Evolutionary conservation across 2,888 invertebrate species (phyloP).

Genomic region (Melolontha melolontha): DNA sequence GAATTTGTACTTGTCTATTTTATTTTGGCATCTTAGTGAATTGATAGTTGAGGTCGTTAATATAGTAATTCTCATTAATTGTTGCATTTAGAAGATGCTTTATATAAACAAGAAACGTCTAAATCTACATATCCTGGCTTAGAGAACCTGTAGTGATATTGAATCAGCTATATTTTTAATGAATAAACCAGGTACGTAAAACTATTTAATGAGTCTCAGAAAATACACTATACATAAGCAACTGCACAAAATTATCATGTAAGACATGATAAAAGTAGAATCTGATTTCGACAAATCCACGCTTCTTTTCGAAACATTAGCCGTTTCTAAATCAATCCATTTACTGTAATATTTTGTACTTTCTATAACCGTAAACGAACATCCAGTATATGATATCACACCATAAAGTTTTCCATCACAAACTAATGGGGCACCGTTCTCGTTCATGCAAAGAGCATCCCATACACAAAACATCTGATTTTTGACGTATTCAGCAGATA

Average conservation of each 20-base stretch:
- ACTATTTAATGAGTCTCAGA: conserved; percentile 1
- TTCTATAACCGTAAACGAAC: conserved; percentile 6
- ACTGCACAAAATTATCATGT: neutral
- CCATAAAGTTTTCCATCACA: conserved; percentile 17
- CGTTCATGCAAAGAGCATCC: conserved; percentile 24
- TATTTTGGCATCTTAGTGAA: too few relatives aligned
- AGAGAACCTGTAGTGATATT: too few relatives aligned
- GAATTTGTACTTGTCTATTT: too few relatives aligned
- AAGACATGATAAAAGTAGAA: neutral
- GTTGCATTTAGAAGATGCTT: too few relatives aligned
- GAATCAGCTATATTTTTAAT: too few relatives aligned
- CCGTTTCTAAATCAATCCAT: conserved; percentile 10
- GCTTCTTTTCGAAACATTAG: neutral
- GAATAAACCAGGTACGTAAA: too few relatives aligned
- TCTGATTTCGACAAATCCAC: neutral
- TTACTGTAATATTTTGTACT: neutral
- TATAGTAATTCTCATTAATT: too few relatives aligned
- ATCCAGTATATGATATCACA: conserved; percentile 7
- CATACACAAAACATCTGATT: conserved; percentile 18
- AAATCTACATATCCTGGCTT: too few relatives aligned
- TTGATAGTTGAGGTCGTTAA: too few relatives aligned
- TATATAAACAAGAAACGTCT: too few relatives aligned
- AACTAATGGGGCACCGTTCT: conserved; percentile 16
- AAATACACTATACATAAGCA: conserved; percentile 5
- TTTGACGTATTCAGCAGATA: neutral